These are phyloP conservation scores for Heliconius ethilla DNA, from an alignment of 2,888 invertebrate species.

Conservation along the genomic window DNA sequence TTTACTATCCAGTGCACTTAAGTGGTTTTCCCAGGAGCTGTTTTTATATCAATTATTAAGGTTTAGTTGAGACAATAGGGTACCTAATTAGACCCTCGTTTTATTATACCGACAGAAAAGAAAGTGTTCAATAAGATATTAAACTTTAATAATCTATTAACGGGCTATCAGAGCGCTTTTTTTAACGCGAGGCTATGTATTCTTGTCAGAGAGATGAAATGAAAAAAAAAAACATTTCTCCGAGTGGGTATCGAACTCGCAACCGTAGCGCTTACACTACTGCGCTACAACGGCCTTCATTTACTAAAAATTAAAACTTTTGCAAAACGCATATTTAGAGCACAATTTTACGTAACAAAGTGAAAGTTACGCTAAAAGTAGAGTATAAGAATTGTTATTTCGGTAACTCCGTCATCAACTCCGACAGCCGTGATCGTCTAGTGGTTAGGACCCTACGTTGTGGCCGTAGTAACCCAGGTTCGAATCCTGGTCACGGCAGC, in stretches of 20 bases:
- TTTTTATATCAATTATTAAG: too few relatives aligned
- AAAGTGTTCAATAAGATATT: too few relatives aligned
- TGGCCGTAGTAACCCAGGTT: conserved; percentile 90
- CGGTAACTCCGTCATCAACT: conserved; percentile 35
- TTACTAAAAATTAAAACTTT: neutral
- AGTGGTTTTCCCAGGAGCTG: too few relatives aligned
- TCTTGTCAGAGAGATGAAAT: too few relatives aligned
- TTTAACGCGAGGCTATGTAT: too few relatives aligned
- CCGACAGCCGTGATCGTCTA: conserved; percentile 83
- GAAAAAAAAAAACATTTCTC: neutral
- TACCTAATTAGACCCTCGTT: too few relatives aligned
- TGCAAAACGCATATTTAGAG: neutral
- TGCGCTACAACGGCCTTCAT: neutral
- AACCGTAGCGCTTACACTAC: too few relatives aligned
- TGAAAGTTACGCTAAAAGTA: conserved; percentile 7
- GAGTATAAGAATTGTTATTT: conserved; percentile 16
- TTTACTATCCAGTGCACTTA: too few relatives aligned
- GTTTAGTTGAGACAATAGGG: too few relatives aligned
- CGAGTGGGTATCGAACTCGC: neutral
- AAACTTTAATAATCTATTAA: too few relatives aligned
- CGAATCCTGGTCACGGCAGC: conserved; percentile 84
- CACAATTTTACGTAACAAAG: conserved; percentile 7
- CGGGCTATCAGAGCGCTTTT: too few relatives aligned
- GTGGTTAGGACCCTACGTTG: conserved; percentile 90
- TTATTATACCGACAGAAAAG: too few relatives aligned